These are phyloP conservation scores for Buceros bicornis DNA, from an alignment of 2,797 vertebrate genomes.

Conservation along the genomic window DNA sequence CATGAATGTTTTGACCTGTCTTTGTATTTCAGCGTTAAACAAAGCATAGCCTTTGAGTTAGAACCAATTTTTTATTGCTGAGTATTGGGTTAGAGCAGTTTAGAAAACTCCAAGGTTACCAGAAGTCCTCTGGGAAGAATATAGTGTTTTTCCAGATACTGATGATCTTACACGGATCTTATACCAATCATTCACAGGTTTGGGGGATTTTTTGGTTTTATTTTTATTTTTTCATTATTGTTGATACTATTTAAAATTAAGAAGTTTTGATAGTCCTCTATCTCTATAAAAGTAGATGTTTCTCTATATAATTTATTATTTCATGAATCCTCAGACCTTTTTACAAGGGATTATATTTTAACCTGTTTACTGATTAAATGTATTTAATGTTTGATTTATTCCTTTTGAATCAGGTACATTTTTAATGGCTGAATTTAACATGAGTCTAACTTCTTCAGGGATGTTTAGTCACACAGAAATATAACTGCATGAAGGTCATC, in stretches of 20 bases:
- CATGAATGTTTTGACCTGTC: not conserved
- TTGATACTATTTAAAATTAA: not conserved
- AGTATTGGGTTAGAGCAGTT: not conserved
- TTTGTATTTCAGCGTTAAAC: not conserved
- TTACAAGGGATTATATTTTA: not conserved
- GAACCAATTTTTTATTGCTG: not conserved
- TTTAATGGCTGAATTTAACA: not conserved
- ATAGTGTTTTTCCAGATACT: not conserved
- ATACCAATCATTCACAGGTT: not conserved
- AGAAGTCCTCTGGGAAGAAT: not conserved
- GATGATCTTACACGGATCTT: not conserved
- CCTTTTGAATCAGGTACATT: not conserved
- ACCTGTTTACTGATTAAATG: not conserved
- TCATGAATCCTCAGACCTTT: not conserved
- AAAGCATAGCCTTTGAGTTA: not conserved
- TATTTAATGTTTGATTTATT: not conserved
- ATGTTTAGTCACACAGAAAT: not conserved
- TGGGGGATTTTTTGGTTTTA: rapidly evolving
- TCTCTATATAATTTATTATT: not conserved
- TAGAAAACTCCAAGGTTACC: not conserved
- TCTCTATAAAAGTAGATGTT: not conserved
- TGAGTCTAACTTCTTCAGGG: not conserved
- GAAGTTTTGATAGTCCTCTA: not conserved
- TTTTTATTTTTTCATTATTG: not conserved
- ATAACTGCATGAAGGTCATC: not conserved